phyloP scores from a whole-genome alignment of 2,797 vertebrate genomes.

The Coracias cyanogaster region DNA sequence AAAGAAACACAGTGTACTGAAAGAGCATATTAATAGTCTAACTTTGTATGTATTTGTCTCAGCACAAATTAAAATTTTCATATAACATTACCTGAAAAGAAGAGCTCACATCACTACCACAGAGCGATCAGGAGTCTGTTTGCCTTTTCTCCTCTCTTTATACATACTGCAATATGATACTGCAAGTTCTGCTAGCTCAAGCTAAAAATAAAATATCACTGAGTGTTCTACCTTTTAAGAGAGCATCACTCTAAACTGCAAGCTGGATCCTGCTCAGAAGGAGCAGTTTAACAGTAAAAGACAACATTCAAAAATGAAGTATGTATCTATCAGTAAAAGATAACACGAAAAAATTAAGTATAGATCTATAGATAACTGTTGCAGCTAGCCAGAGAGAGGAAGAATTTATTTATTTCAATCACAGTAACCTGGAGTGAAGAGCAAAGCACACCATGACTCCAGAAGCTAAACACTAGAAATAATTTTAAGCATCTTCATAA shows the following conservation, averaged over 20 bases:
- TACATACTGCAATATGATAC: not conserved
- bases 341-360: not conserved
- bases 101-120: not conserved
- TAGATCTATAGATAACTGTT: not conserved
- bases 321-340: not conserved
- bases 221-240: not conserved
- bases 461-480: not conserved
- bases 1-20: not conserved
- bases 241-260: not conserved
- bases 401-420: not conserved
- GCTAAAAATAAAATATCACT: not conserved
- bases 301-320: not conserved
- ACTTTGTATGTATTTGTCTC: not conserved
- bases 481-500: not conserved
- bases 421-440: not conserved
- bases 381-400: not conserved
- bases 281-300: not conserved
- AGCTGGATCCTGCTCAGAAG: not conserved
- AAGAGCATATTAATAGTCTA: not conserved
- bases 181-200: not conserved
- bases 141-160: not conserved
- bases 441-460: not conserved
- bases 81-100: not conserved
- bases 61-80: not conserved
- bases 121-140: not conserved